These are phyloP conservation scores for Aurelia aurita complex sp. Pacific DNA, from an alignment of 30 jellyfish, hydroid and myxozoan genomes.

Conservation along the genomic window DNA sequence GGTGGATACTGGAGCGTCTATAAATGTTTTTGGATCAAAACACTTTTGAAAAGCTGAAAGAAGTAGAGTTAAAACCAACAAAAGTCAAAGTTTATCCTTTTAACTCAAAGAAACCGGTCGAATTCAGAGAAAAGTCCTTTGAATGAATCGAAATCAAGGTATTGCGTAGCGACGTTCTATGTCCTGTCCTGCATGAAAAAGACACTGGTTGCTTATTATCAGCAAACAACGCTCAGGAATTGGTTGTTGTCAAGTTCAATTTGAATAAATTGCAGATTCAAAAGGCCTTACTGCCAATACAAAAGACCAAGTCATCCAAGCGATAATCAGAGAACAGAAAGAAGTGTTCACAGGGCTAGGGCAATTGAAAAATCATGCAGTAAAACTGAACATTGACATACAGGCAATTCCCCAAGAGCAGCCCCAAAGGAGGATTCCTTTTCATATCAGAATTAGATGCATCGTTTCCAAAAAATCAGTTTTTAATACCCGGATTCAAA, in stretches of 20 bases:
- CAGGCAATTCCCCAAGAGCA: no score
- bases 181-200: background rate
- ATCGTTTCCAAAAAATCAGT: slow-evolving; percentile 30
- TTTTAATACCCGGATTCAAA: slow-evolving; percentile 24
- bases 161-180: background rate
- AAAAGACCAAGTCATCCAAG: no score
- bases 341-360: background rate
- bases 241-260: slow-evolving; percentile 20
- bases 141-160: slow-evolving; percentile 8
- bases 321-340: no score
- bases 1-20: no score
- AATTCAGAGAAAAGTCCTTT: slow-evolving; percentile 5
- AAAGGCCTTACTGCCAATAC: background rate
- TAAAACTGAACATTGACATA: no score
- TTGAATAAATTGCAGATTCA: slow-evolving; percentile 17
- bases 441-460: background rate
- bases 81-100: background rate
- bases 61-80: slow-evolving; percentile 3
- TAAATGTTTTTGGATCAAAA: slow-evolving; percentile 3
- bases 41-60: slow-evolving; percentile 8
- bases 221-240: slow-evolving; percentile 3
- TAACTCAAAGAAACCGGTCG: slow-evolving; percentile 7
- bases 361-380: no score
- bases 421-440: no score
- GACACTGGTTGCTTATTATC: slow-evolving; percentile 12